Evolutionary conservation across 2,113 vertebrate genomes (phyloP).

Genomic region (Fukomys damarensis): DNA sequence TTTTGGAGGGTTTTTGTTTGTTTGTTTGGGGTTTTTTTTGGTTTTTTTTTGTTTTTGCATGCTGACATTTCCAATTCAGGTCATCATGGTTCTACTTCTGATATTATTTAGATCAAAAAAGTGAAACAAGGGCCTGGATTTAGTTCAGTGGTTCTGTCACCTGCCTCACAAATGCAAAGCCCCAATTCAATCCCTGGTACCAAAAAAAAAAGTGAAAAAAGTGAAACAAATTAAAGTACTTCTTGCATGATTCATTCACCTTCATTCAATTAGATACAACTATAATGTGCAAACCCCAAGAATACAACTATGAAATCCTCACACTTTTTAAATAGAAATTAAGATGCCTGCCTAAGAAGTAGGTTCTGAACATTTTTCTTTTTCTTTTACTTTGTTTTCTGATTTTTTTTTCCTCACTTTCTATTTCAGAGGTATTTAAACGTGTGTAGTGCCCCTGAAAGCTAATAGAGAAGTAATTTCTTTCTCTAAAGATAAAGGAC

Average conservation of each 20-base stretch:
- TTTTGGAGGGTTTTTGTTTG: no score
- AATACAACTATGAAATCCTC: neutral
- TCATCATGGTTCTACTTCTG: neutral
- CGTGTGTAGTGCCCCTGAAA: conserved; percentile 38
- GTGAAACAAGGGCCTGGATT: no score
- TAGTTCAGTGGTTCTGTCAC: no score
- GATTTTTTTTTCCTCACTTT: neutral
- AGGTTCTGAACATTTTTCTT: neutral
- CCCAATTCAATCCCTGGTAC: no score
- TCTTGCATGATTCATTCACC: neutral
- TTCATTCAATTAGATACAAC: neutral
- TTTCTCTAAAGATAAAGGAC: conserved; percentile 66
- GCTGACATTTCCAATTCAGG: conserved; percentile 9
- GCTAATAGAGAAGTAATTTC: conserved; percentile 70
- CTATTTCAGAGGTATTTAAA: conserved; percentile 68
- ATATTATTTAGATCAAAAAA: neutral
- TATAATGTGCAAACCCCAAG: neutral
- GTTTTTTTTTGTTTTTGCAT: no score
- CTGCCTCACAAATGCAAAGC: no score
- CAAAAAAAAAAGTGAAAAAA: no score
- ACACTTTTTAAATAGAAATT: neutral
- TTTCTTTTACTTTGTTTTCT: neutral
- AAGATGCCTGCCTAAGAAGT: neutral
- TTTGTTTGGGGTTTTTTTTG: no score
- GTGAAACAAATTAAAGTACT: neutral